Evolutionary conservation across 1,140 invertebrate species (phyloP).

Genomic region (Calosoma granatense): DNA sequence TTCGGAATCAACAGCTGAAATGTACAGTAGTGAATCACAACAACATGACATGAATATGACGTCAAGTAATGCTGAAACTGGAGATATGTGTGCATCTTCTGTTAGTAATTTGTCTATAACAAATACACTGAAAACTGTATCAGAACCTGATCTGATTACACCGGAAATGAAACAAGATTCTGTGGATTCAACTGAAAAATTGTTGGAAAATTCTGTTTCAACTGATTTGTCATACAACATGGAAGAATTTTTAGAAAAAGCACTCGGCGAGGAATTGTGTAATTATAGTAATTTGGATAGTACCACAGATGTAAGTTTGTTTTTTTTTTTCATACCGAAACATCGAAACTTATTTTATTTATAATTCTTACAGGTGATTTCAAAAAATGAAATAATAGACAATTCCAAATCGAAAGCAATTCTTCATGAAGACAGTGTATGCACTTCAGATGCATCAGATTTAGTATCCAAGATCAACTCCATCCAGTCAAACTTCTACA

Average conservation of each 20-base stretch:
- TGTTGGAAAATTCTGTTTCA: not conserved
- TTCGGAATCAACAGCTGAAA: too few relatives aligned
- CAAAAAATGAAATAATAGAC: not conserved
- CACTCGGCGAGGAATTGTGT: constrained; percentile 27
- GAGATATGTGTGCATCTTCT: too few relatives aligned
- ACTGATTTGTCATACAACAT: not conserved
- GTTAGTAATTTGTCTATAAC: too few relatives aligned
- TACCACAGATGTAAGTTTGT: not conserved
- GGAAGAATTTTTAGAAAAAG: constrained; percentile 24
- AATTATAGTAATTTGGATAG: constrained; percentile 16
- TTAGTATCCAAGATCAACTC: not conserved
- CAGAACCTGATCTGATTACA: not conserved
- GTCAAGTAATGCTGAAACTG: too few relatives aligned
- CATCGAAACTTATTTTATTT: too few relatives aligned
- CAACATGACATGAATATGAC: too few relatives aligned
- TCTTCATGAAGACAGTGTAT: constrained; percentile 4
- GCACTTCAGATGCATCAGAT: not conserved
- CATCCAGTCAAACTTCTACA: constrained; percentile 8
- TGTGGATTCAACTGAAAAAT: not conserved
- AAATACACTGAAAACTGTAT: too few relatives aligned
- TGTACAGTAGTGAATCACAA: too few relatives aligned
- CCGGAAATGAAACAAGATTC: too few relatives aligned
- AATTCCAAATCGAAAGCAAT: constrained; percentile 9
- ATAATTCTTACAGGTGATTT: constrained; percentile 17
- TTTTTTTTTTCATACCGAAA: constrained; percentile 4